phyloP scores from a whole-genome alignment of 2,113 vertebrate genomes.

The Mola mola region DNA sequence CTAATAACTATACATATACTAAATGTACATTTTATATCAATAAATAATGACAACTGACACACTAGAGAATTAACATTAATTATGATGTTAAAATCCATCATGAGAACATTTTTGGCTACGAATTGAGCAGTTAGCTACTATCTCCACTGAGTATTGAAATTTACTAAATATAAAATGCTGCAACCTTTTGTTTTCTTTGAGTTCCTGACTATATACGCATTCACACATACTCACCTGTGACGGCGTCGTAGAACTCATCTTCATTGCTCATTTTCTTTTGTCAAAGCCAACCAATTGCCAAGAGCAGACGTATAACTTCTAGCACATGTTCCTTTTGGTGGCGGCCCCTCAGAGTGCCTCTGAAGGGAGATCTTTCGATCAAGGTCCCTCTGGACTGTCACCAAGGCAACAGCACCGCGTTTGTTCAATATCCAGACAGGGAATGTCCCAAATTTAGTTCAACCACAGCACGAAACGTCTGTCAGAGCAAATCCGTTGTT shows the following conservation, averaged over 20 bases:
- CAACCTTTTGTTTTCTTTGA: no score
- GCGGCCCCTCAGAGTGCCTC: constrained; percentile 29
- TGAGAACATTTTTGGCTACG: no score
- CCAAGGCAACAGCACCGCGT: constrained; percentile 9
- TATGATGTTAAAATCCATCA: no score
- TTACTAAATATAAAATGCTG: no score
- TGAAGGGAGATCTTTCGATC: constrained; percentile 27
- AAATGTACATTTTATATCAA: no score
- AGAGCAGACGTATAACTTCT: constrained; percentile 57
- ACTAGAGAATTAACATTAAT: no score
- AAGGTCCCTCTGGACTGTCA: constrained; percentile 25
- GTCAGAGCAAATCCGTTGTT: constrained; percentile 2
- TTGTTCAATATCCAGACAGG: constrained; percentile 14
- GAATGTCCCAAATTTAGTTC: constrained; percentile 1
- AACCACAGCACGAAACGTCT: constrained; percentile 9
- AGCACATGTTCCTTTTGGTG: constrained; percentile 77
- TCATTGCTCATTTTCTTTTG: constrained; percentile 91
- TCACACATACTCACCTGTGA: constrained; percentile 84
- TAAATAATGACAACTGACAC: no score
- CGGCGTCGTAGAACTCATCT: constrained; percentile 96
- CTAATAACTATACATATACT: no score
- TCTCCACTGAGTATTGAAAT: no score
- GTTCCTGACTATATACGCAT: neutral
- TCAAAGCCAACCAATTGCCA: constrained; percentile 48
- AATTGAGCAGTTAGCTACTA: no score